A percentile compares a stretch with the other conserved stretches of the same genome.
phyloP scores from a whole-genome alignment of 2,888 invertebrate genomes.

The Esperia sulphurella region DNA sequence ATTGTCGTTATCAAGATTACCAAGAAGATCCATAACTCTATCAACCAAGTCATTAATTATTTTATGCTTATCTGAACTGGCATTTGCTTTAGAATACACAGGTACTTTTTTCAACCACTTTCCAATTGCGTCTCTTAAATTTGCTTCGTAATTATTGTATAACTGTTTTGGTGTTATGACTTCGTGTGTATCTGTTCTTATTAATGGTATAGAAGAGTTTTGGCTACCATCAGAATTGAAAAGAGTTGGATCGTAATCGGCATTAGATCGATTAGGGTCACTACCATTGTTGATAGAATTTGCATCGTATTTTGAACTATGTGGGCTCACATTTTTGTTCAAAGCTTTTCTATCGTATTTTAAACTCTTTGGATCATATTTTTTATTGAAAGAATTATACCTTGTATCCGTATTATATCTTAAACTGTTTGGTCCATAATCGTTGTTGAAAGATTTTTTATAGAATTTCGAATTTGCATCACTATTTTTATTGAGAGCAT shows the following conservation, averaged over 20 bases:
- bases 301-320: too few relatives aligned
- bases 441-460: too few relatives aligned
- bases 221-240: background rate
- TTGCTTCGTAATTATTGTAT: slow-evolving; percentile 19
- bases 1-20: slow-evolving; percentile 11
- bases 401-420: too few relatives aligned
- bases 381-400: too few relatives aligned
- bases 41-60: slow-evolving; percentile 32
- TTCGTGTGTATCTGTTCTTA: background rate
- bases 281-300: too few relatives aligned
- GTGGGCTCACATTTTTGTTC: too few relatives aligned
- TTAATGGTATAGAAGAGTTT: background rate
- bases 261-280: background rate
- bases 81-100: slow-evolving; percentile 21
- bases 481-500: too few relatives aligned
- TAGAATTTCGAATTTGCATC: too few relatives aligned
- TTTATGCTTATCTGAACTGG: slow-evolving; percentile 28
- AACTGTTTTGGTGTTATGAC: background rate
- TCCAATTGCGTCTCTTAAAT: slow-evolving; percentile 25
- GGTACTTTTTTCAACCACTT: slow-evolving; percentile 41
- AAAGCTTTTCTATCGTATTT: too few relatives aligned
- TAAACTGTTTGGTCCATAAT: too few relatives aligned
- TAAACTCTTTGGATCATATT: too few relatives aligned
- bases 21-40: slow-evolving; percentile 26
- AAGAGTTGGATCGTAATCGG: background rate